Evolutionary conservation across 92 coral and sea anemone species (phyloP).

Genomic region (Umimayanthus kanabou): DNA sequence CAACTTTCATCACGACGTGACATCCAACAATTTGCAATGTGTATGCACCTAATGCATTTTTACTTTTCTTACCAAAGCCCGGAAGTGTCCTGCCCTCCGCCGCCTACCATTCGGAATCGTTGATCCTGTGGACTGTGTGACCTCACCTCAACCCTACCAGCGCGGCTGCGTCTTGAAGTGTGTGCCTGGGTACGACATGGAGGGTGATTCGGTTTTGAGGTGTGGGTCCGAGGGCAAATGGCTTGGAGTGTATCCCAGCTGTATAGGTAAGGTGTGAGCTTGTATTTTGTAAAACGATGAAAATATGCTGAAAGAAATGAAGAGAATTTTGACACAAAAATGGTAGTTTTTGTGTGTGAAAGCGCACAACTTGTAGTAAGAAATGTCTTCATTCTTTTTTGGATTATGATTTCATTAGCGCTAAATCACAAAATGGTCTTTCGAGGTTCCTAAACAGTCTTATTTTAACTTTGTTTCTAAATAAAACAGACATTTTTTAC

Average conservation of each 20-base stretch:
- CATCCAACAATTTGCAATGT: no score
- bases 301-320: neutral
- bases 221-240: conserved; percentile 92
- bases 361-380: no score
- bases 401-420: no score
- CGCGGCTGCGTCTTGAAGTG: conserved; percentile 86
- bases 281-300: neutral
- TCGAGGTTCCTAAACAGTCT: no score
- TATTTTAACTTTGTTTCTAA: no score
- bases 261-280: conserved; percentile 69
- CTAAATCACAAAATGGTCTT: no score
- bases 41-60: neutral
- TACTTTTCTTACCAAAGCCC: conserved; percentile 53
- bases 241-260: conserved; percentile 76
- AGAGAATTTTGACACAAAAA: neutral
- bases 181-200: conserved; percentile 70
- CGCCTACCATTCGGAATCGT: conserved; percentile 76
- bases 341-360: neutral
- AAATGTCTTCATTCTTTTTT: no score
- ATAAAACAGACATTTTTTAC: no score
- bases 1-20: no score
- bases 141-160: conserved; percentile 73
- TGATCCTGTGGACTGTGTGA: conserved; percentile 82
- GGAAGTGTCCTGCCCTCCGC: conserved; percentile 87
- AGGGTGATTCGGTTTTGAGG: conserved; percentile 54